Base-by-base conservation (phyloP, 1,140 invertebrate genomes). In the Pseudomyrmex flavicornis region DNA sequence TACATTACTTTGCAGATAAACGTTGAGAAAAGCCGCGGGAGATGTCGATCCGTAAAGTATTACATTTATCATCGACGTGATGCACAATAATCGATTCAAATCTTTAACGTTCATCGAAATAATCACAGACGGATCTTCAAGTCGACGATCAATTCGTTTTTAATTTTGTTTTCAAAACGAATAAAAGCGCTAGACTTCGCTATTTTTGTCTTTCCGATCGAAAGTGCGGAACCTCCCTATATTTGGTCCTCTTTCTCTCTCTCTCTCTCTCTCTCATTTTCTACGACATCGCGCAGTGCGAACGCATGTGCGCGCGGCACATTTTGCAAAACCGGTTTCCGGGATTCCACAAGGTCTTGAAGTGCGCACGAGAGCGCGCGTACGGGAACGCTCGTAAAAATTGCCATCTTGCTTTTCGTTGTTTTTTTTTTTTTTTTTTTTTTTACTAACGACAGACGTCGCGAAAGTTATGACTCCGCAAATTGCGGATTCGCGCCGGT, bases 301-400 rank as follows among this genome's bases (percentile, higher is more conserved):
- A 17, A 35, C 66, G 54, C 54, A 50, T 72, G 61, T 80, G 35
- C 15, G 12, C 76, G 54, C 65, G 54, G 66, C 56, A 72, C 54
- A 80, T 72, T 80, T 80, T 80, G 76, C 76, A 15, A 80, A 80
- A 80, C 76, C 76, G 76, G 76, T 80, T 80, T 61, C 44, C 76
- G 22, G 76, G 44, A 80, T 80, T 80, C 76, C 76, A 70, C 59
- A 59, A 70, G 66, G 68, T 79, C 76, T 48, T 48, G 44, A 65
- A 70, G 76, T 79, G 65, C 35, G 8, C 52, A 22, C 63, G 75
- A 77, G 22, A 26, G 22, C 22, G 50, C 63, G 35, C 50, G 17
- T 13, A 58, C 52, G 17, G 54, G 65, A 35, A 65, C 54, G 65
- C 44, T 80, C 76, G 20, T 80, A 80, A 80, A 80, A 63, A 70